Percentiles rank a stretch among this genome's conserved stretches.
phyloP scores from a whole-genome alignment of 2,113 vertebrate species.

The Callionymus lyra region DNA sequence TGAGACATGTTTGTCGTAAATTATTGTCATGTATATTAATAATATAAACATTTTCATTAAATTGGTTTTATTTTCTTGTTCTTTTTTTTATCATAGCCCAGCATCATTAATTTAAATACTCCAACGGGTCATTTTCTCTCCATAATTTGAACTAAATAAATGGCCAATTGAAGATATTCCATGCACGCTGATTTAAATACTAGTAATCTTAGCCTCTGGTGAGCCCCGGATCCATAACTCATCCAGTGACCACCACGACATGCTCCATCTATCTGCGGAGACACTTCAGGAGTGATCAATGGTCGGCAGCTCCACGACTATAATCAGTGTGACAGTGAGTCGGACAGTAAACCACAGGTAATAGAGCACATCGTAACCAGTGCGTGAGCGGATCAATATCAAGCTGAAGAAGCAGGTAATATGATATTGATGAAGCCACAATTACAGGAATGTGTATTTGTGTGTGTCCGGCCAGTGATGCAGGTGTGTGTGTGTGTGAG shows the following conservation, averaged over 20 bases:
- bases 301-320: constrained; percentile 15
- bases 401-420: constrained; percentile 61
- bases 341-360: constrained; percentile 33
- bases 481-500: constrained; percentile 29
- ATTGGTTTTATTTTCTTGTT: too few relatives aligned
- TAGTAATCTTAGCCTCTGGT: too few relatives aligned
- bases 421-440: constrained; percentile 62
- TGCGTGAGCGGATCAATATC: constrained; percentile 62
- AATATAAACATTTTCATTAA: too few relatives aligned
- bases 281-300: constrained; percentile 56
- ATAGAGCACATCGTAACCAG: constrained; percentile 57
- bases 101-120: too few relatives aligned
- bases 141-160: too few relatives aligned
- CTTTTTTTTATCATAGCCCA: too few relatives aligned
- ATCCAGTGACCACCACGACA: constrained; percentile 23
- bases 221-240: constrained; percentile 9
- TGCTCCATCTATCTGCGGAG: constrained; percentile 24
- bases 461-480: constrained; percentile 1
- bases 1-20: too few relatives aligned
- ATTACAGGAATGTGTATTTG: constrained; percentile 18
- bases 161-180: too few relatives aligned
- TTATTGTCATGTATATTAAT: too few relatives aligned
- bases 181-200: too few relatives aligned
- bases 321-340: constrained; percentile 25
- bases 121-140: too few relatives aligned